Percentiles rank a stretch among this genome's conserved stretches.
These are phyloP conservation scores for Listronotus oregonensis DNA, from an alignment of 1,140 invertebrate genomes.

Conservation along the genomic window DNA sequence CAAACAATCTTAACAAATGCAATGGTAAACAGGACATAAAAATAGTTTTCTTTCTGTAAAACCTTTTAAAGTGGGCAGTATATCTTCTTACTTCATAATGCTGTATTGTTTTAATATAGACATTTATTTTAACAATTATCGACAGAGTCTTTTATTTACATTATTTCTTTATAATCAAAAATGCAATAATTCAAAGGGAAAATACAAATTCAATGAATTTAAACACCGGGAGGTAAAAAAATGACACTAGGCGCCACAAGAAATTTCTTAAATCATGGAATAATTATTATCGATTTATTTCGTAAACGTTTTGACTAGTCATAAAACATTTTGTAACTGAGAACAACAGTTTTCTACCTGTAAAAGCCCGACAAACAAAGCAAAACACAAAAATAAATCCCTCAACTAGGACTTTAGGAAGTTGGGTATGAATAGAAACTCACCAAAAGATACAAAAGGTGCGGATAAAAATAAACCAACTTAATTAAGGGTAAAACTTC, in stretches of 20 bases:
- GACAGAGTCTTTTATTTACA: background rate
- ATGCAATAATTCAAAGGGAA: slow-evolving; percentile 1
- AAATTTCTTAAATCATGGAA: slow-evolving; percentile 8
- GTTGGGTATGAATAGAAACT: slow-evolving; percentile 4
- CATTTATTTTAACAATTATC: no score
- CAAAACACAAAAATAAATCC: slow-evolving; percentile 12
- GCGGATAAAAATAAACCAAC: slow-evolving; percentile 12
- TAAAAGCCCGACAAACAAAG: slow-evolving; percentile 7
- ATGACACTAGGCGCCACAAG: slow-evolving; percentile 7
- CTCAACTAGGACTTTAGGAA: background rate
- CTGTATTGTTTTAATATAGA: no score
- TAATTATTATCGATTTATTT: slow-evolving; percentile 10
- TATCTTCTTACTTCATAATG: no score
- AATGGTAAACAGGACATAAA: no score
- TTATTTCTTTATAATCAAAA: background rate
- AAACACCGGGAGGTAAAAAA: slow-evolving; percentile 10
- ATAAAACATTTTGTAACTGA: slow-evolving; percentile 4
- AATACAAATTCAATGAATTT: background rate
- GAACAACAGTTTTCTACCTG: slow-evolving; percentile 8
- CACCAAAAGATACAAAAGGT: slow-evolving; percentile 6
- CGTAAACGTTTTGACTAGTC: slow-evolving; percentile 11
- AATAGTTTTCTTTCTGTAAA: no score
- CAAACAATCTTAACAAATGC: no score
- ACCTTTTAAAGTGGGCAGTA: no score
- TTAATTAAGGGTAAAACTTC: slow-evolving; percentile 14